phyloP scores from a whole-genome alignment of 2,888 invertebrate species.

The Aplocera efformata region DNA sequence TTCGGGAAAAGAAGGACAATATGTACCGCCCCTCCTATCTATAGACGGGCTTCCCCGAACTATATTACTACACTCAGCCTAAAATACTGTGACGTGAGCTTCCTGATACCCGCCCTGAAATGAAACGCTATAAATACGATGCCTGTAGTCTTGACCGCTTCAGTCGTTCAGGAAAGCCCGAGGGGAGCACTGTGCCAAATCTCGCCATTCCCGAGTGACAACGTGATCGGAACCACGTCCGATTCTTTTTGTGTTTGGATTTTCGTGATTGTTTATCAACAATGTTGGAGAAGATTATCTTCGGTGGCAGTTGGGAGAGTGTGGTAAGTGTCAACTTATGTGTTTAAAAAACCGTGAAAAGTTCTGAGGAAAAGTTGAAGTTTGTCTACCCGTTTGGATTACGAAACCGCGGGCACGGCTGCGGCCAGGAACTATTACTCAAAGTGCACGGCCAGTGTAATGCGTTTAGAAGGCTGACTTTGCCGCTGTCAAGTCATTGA shows the following conservation, averaged over 20 bases:
- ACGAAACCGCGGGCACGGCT: conserved; percentile 35
- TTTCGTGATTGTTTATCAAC: conserved; percentile 40
- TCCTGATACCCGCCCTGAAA: conserved; percentile 66
- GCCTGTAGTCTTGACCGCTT: conserved; percentile 58
- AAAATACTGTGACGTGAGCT: conserved; percentile 58
- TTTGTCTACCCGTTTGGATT: conserved; percentile 41
- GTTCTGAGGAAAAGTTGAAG: conserved; percentile 21
- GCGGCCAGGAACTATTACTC: conserved; percentile 53
- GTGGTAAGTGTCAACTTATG: conserved; percentile 58
- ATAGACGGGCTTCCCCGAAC: conserved; percentile 74
- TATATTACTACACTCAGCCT: conserved; percentile 50
- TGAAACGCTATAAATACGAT: conserved; percentile 68
- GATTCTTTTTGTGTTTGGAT: conserved; percentile 36
- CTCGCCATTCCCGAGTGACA: conserved; percentile 50
- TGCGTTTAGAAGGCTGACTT: conserved; percentile 67
- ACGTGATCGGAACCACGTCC: conserved; percentile 59
- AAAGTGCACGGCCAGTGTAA: conserved; percentile 63
- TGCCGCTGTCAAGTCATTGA: conserved; percentile 71
- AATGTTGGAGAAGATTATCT: conserved; percentile 71
- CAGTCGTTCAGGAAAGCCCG: conserved; percentile 72
- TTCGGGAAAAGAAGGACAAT: conserved; percentile 42
- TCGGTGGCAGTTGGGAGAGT: conserved; percentile 76
- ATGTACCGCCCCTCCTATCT: conserved; percentile 35
- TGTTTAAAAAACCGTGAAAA: conserved; percentile 19
- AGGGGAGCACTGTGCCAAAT: conserved; percentile 65